Evolutionary conservation across 2,888 invertebrate genomes (phyloP).

Genomic region (Cheilosia variabilis): DNA sequence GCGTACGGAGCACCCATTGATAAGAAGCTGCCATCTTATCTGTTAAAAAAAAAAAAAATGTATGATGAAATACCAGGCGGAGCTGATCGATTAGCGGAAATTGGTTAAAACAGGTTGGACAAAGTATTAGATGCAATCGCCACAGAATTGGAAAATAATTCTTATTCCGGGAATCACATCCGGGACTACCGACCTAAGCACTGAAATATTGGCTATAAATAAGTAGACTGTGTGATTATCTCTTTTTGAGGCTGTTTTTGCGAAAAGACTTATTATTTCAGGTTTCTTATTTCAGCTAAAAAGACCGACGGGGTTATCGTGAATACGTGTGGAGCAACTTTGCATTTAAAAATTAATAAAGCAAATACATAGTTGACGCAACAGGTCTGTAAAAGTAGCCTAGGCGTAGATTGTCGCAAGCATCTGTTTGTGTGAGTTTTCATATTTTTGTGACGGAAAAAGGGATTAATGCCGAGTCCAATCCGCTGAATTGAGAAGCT

Average conservation of each 20-base stretch:
- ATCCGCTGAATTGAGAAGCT: too few relatives aligned
- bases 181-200: neutral
- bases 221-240: neutral
- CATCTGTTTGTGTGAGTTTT: too few relatives aligned
- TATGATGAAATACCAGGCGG: constrained; percentile 4
- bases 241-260: neutral
- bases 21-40: neutral
- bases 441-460: too few relatives aligned
- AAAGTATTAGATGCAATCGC: neutral
- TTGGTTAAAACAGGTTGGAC: neutral
- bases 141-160: neutral
- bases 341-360: too few relatives aligned
- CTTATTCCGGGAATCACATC: neutral
- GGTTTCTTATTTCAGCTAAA: too few relatives aligned
- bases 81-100: constrained; percentile 17
- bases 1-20: neutral
- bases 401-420: too few relatives aligned
- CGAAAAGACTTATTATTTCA: too few relatives aligned
- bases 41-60: neutral
- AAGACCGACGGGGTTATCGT: too few relatives aligned
- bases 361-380: too few relatives aligned
- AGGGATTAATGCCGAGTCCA: too few relatives aligned
- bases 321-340: too few relatives aligned
- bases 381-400: too few relatives aligned
- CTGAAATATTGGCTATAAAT: neutral